These are phyloP conservation scores for Potamarius usumacintae DNA, from an alignment of 2,113 vertebrate genomes.

Conservation along the genomic window DNA sequence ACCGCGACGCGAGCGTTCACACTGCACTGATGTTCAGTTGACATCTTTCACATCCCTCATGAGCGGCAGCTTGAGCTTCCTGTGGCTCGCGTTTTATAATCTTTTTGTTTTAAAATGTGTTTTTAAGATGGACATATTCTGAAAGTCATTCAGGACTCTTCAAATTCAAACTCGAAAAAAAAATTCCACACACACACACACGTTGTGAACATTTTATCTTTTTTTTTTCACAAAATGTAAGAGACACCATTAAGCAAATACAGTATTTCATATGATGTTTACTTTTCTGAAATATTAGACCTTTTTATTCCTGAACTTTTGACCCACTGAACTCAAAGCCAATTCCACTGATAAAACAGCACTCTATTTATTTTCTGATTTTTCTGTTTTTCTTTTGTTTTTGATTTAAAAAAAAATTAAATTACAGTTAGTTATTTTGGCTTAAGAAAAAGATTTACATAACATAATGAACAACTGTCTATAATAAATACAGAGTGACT, in stretches of 20 bases:
- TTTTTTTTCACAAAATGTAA: neutral
- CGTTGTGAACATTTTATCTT: neutral
- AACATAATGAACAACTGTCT: neutral
- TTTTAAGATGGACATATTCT: neutral
- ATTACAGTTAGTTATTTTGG: neutral
- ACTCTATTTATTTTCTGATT: neutral
- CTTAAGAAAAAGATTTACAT: neutral
- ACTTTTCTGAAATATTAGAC: neutral
- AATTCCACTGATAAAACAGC: neutral
- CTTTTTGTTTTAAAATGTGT: neutral
- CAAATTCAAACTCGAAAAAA: neutral
- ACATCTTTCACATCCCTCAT: neutral
- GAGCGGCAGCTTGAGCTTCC: neutral
- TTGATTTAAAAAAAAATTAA: neutral
- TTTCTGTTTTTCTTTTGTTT: neutral
- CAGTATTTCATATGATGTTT: neutral
- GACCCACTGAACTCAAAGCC: neutral
- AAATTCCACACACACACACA: neutral
- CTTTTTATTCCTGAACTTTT: neutral
- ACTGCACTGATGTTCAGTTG: neutral
- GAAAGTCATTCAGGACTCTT: neutral
- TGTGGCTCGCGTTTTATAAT: neutral
- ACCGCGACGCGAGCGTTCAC: neutral
- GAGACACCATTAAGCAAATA: neutral
- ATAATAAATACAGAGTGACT: neutral